These are phyloP conservation scores for Agrenia bidenticulata DNA, from an alignment of 2,888 invertebrate species.

Conservation along the genomic window DNA sequence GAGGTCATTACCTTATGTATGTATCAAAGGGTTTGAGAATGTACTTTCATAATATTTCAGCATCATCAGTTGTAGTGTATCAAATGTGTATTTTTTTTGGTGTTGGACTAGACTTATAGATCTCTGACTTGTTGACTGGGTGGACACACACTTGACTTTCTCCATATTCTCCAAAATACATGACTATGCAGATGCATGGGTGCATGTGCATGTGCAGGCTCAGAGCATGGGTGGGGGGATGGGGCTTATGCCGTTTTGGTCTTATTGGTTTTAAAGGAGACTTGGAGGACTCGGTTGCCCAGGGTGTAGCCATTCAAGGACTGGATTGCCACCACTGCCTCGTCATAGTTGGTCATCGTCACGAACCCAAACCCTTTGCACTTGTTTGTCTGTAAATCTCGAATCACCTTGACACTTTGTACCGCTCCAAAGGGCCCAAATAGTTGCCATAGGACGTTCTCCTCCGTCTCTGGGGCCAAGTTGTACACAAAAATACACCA, in stretches of 20 bases:
- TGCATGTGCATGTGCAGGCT: too few species aligned
- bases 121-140: too few species aligned
- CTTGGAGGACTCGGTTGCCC: slow-evolving; percentile 92
- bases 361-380: slow-evolving; percentile 99
- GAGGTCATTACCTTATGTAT: too few species aligned
- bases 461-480: slow-evolving; percentile 86
- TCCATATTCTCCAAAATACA: too few species aligned
- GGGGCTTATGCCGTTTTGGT: slow-evolving; percentile 62
- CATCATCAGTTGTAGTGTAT: too few species aligned
- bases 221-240: too few species aligned
- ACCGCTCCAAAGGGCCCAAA: slow-evolving; percentile 98
- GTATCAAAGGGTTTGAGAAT: too few species aligned
- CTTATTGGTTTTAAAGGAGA: slow-evolving; percentile 94
- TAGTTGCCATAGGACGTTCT: slow-evolving; percentile 87
- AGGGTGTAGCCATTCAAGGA: slow-evolving; percentile 94
- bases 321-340: slow-evolving; percentile 93
- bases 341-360: slow-evolving; percentile 97
- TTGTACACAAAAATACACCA: slow-evolving; percentile 94
- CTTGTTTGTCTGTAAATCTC: slow-evolving; percentile 92
- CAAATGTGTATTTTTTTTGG: too few species aligned
- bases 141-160: too few species aligned
- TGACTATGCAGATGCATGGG: too few species aligned
- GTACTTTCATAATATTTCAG: too few species aligned
- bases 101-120: too few species aligned
- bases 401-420: slow-evolving; percentile 94